Evolutionary conservation across 2,888 invertebrate genomes (phyloP).

Genomic region (Chalcosyrphus nemorum): DNA sequence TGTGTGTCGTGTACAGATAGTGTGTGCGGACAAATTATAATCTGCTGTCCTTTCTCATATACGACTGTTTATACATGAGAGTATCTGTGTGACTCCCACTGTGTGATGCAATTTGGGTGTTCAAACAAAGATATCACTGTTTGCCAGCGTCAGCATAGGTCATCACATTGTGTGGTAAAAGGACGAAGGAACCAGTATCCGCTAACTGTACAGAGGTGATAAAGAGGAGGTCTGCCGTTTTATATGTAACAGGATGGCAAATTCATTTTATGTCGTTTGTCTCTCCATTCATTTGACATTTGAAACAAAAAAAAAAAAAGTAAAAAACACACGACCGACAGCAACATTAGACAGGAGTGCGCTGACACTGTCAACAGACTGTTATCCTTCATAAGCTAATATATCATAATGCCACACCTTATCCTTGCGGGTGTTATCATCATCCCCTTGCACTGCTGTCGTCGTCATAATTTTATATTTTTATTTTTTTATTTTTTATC

Average conservation of each 20-base stretch:
- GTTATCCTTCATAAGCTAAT: slow-evolving; percentile 51
- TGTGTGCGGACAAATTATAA: slow-evolving; percentile 55
- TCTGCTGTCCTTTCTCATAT: slow-evolving; percentile 7
- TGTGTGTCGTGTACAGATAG: slow-evolving; percentile 51
- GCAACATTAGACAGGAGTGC: not conserved
- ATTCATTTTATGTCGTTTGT: slow-evolving; percentile 37
- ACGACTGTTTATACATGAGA: not conserved
- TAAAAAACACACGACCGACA: no score
- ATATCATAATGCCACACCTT: slow-evolving; percentile 50
- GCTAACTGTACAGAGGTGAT: slow-evolving; percentile 28
- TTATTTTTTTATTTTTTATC: no score
- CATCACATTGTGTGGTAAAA: not conserved
- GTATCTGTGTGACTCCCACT: not conserved
- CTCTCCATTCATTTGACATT: slow-evolving; percentile 28
- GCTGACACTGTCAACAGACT: slow-evolving; percentile 38
- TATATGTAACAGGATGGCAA: slow-evolving; percentile 27
- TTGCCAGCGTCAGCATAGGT: slow-evolving; percentile 19
- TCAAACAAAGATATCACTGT: slow-evolving; percentile 63
- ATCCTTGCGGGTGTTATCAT: slow-evolving; percentile 8
- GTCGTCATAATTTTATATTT: no score
- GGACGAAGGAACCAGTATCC: not conserved
- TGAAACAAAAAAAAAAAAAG: not conserved
- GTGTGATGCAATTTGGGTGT: slow-evolving; percentile 47
- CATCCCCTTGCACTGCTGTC: slow-evolving; percentile 12
- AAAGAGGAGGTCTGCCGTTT: slow-evolving; percentile 33